These are phyloP conservation scores for Beroe forskalii DNA, from an alignment of 37 sponge, comb jelly and placozoan genomes.

Conservation along the genomic window DNA sequence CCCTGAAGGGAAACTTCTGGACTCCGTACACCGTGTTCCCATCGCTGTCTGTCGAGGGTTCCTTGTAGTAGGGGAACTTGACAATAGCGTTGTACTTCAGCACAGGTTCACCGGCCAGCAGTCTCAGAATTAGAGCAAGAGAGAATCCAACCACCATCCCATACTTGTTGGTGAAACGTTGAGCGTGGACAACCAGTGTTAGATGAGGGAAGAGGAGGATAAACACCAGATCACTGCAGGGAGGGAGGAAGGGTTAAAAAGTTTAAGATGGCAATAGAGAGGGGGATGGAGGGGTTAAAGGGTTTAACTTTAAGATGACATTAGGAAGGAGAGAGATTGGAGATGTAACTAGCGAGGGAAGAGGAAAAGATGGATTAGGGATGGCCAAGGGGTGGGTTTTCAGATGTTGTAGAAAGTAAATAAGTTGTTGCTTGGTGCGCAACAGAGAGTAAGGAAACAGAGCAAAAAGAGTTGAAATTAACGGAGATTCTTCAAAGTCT, in stretches of 20 bases:
- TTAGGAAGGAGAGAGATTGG: no score
- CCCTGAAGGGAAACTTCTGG: not conserved
- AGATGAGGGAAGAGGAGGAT: slow-evolving; percentile 58
- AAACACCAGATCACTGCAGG: slow-evolving; percentile 42
- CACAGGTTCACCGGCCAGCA: slow-evolving; percentile 18
- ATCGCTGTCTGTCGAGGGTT: not conserved
- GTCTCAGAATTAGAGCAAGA: not conserved
- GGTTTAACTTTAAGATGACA: no score
- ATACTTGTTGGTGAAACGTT: slow-evolving; percentile 5
- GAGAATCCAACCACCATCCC: slow-evolving; percentile 25
- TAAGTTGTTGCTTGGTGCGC: no score
- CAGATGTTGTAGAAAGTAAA: not conserved
- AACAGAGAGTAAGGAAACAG: no score
- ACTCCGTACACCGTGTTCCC: not conserved
- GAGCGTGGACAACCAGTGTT: not conserved
- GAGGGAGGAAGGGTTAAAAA: not conserved
- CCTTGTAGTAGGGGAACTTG: slow-evolving; percentile 25
- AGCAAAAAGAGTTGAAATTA: no score
- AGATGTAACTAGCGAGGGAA: no score
- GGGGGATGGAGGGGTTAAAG: not conserved
- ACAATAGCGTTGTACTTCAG: slow-evolving; percentile 49
- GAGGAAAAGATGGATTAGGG: no score
- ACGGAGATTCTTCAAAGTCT: no score
- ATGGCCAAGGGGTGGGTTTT: not conserved
- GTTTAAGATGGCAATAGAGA: not conserved